Evolutionary conservation across 2,113 vertebrate species (phyloP).

Genomic region (Lonchura striata): DNA sequence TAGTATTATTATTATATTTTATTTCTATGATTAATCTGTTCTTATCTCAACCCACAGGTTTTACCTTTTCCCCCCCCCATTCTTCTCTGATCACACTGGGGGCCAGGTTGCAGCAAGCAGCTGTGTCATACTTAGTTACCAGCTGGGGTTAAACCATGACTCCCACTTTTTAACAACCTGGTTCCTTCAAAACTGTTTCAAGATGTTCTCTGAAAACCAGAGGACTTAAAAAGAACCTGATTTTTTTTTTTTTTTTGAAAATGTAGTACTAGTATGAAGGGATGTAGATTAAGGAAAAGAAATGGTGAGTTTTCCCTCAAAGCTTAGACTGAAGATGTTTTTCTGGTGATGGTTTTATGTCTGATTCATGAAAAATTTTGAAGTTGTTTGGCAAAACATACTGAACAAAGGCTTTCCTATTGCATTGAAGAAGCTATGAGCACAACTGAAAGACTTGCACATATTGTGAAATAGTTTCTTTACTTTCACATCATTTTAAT

Average conservation of each 20-base stretch:
- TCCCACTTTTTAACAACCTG: not conserved
- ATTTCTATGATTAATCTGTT: not conserved
- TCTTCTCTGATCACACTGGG: not conserved
- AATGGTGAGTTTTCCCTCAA: not conserved
- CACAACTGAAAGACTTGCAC: conserved; percentile 1
- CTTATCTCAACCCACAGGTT: not conserved
- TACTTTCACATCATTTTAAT: not conserved
- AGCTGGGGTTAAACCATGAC: not conserved
- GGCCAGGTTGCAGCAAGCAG: not conserved
- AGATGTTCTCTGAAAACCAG: not conserved
- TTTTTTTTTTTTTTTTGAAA: not conserved
- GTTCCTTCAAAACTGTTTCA: not conserved
- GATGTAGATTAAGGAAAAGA: not conserved
- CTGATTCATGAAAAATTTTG: not conserved
- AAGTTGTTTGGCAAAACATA: conserved; percentile 6
- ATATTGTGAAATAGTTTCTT: conserved; percentile 15
- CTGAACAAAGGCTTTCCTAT: conserved; percentile 1
- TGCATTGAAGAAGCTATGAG: not conserved
- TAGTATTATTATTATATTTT: not conserved
- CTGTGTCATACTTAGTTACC: not conserved
- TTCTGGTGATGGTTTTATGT: not conserved
- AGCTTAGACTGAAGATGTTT: not conserved
- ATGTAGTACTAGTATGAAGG: not conserved
- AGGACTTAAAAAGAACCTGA: not conserved
- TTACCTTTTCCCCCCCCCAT: not conserved